Percentiles rank a stretch among this genome's conserved stretches.
Conservation (phyloP, 2,888 invertebrate genomes). For the Quadriops clusia region DNA sequence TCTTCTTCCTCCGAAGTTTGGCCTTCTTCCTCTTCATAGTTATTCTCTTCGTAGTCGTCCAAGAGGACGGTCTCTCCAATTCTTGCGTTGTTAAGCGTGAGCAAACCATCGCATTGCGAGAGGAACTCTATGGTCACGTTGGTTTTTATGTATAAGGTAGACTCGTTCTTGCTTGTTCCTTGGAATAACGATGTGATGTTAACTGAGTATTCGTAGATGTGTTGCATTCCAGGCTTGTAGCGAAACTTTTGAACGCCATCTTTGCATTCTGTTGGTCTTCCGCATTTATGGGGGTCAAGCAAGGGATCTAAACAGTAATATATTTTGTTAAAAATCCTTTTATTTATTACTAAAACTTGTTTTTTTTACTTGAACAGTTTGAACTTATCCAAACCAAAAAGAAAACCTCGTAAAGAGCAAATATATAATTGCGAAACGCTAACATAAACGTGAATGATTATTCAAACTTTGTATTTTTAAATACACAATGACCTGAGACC, state of each 20-base stretch:
- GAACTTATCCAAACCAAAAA: too few species aligned
- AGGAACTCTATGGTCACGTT: slow-evolving; percentile 51
- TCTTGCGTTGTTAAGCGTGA: slow-evolving; percentile 49
- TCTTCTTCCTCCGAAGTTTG: slow-evolving; percentile 5
- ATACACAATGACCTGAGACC: too few species aligned
- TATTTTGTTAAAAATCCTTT: slow-evolving; percentile 2
- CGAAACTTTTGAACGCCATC: too few species aligned
- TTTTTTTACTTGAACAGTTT: too few species aligned
- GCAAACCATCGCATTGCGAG: slow-evolving; percentile 58
- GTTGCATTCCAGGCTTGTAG: slow-evolving; percentile 46
- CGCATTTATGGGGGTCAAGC: too few species aligned
- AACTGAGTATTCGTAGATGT: slow-evolving; percentile 61
- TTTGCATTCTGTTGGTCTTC: too few species aligned
- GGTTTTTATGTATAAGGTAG: slow-evolving; percentile 52
- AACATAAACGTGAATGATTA: too few species aligned
- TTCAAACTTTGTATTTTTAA: too few species aligned
- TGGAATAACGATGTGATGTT: slow-evolving; percentile 59
- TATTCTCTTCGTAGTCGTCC: slow-evolving; percentile 26
- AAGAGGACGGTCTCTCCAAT: slow-evolving; percentile 48
- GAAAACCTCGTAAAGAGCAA: too few species aligned
- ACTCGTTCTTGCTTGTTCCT: slow-evolving; percentile 60
- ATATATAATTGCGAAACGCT: too few species aligned
- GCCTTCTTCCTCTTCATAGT: slow-evolving; percentile 16
- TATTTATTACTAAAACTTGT: slow-evolving; percentile 1
- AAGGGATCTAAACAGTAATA: background rate